Evolutionary conservation across 2,888 invertebrate genomes (phyloP).

Genomic region (Hipparchia sbordonii): DNA sequence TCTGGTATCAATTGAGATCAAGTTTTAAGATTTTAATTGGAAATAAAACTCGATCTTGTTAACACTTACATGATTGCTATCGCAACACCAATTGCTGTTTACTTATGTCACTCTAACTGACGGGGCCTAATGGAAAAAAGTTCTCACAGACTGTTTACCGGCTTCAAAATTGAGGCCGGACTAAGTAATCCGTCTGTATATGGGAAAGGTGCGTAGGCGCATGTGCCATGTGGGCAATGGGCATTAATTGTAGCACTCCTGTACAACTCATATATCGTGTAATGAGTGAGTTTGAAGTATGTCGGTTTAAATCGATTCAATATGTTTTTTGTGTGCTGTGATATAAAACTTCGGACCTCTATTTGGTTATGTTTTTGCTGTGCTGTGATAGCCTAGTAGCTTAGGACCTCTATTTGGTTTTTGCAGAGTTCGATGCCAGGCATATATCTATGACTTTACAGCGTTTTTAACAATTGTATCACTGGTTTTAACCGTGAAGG

Average conservation of each 20-base stretch:
- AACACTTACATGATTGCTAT: conserved; percentile 15
- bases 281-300: conserved; percentile 17
- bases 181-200: conserved; percentile 57
- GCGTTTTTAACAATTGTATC: no score
- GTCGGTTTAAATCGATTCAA: not conserved
- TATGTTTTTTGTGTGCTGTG: no score
- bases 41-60: conserved; percentile 15
- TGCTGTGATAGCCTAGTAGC: no score
- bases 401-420: no score
- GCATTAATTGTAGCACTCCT: conserved; percentile 44
- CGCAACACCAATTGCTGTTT: conserved; percentile 29
- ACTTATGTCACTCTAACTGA: conserved; percentile 40
- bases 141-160: conserved; percentile 40
- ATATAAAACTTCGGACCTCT: no score
- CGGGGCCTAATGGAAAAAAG: conserved; percentile 39
- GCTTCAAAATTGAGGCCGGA: conserved; percentile 46
- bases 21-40: conserved; percentile 14
- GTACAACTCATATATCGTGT: conserved; percentile 23
- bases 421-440: no score
- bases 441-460: no score
- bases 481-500: no score
- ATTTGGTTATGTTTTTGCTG: no score
- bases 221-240: conserved; percentile 48
- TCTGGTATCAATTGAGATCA: not conserved
- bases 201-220: conserved; percentile 55